Base-by-base conservation (phyloP, 2,888 invertebrate species). In the Nomada fabriciana region DNA sequence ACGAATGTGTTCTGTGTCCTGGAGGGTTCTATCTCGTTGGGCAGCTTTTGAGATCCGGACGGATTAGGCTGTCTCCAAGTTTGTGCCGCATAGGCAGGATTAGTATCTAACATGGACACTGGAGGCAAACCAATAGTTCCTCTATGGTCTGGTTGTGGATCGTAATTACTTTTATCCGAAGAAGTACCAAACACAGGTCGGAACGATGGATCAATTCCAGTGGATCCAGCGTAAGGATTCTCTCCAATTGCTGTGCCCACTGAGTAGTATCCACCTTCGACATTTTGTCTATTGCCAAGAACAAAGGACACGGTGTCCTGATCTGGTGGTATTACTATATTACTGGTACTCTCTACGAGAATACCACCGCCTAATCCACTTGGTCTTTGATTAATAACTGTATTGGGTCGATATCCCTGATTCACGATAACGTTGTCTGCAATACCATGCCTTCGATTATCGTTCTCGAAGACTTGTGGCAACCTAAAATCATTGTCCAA, bases 271-370 rank as follows among this genome's bases (percentile, higher is more conserved):
- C 89, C 88, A 63, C 94, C 94, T 47, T 94, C 94, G 0, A 96
- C 95, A 76, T 95, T 95, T 88, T 96, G 96, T 76, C 95, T 95
- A 86, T 96, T 95, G 5, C 96, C 96, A 1, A 96, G 94, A 0
- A 96, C 95, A 89, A 96, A 96, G 0, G 96, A 95, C 0, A 96
- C 96, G 0, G 95, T 96, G 77, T 96, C 95, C 90, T 96, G 96
- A 70, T 95, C 95, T 0, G 95, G 96, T 0, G 96, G 95, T 63
- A 96, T 95, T 47, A 95, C 95, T 43, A 96, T 95, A 80, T 95
- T 96, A 84, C 95, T 96, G n/a, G 95, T 95, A 86, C 95, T 95
- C 9, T 96, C 95, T 9, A 88, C 76, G 10, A 83, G 18, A 20
- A 83, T 78, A 18, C 82, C 85, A 0, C 69, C 59, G 15, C 76